phyloP scores from a whole-genome alignment of 2,888 invertebrate genomes.

The Pyrochroa serraticornis region DNA sequence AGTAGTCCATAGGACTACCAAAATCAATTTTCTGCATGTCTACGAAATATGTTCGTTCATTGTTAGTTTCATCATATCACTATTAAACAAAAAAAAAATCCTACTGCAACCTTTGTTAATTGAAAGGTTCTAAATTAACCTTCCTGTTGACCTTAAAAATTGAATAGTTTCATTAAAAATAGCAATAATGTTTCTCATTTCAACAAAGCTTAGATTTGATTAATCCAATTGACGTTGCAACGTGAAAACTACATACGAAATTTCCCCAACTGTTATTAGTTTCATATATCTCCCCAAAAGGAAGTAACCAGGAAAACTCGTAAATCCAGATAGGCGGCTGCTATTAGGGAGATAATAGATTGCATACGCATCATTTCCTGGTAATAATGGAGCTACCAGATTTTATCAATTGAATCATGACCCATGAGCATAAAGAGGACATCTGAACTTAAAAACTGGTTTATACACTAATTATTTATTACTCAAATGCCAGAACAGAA shows the following conservation, averaged over 20 bases:
- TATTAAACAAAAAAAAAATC: slow-evolving; percentile 30
- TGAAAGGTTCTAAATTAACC: slow-evolving; percentile 24
- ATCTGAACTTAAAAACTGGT: neutral
- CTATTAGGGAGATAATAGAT: slow-evolving; percentile 8
- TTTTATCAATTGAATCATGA: neutral
- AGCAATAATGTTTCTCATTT: too few relatives aligned
- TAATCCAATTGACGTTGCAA: too few relatives aligned
- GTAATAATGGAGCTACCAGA: neutral
- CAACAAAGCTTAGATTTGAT: too few relatives aligned
- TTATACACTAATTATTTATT: slow-evolving; percentile 8
- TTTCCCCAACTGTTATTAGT: too few relatives aligned
- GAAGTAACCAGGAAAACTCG: too few relatives aligned
- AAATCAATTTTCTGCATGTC: slow-evolving; percentile 16
- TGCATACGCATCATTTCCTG: slow-evolving; percentile 13
- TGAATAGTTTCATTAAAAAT: too few relatives aligned
- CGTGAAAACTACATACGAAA: neutral
- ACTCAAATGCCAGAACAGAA: slow-evolving; percentile 3
- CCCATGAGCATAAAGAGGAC: neutral
- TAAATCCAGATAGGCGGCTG: too few relatives aligned
- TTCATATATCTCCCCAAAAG: too few relatives aligned
- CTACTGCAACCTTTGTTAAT: slow-evolving; percentile 25
- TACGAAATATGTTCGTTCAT: slow-evolving; percentile 8
- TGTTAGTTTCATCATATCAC: slow-evolving; percentile 27
- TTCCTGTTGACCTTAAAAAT: too few relatives aligned
- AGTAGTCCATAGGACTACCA: too few relatives aligned